Conservation (phyloP, 1,140 invertebrate genomes). For the Helicoverpa zea region DNA sequence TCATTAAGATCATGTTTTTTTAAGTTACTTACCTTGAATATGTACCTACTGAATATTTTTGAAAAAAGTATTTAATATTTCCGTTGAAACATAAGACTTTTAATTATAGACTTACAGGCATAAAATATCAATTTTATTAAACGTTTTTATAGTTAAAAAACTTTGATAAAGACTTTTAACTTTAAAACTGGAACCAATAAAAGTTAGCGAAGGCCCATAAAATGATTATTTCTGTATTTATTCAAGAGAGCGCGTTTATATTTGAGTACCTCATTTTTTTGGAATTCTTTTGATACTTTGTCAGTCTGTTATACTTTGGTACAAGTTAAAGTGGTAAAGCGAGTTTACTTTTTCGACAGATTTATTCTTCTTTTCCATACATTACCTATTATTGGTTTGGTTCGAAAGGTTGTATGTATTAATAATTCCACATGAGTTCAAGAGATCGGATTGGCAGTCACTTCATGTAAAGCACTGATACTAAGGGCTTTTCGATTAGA, state of each 20-base stretch:
- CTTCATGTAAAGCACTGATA: no score
- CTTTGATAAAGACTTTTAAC: not conserved
- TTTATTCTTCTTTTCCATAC: no score
- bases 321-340: not conserved
- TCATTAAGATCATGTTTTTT: no score
- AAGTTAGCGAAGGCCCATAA: not conserved
- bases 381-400: no score
- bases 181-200: not conserved
- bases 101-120: not conserved
- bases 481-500: no score
- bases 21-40: no score
- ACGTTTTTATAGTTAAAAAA: not conserved
- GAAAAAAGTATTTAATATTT: not conserved
- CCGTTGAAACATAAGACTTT: not conserved
- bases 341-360: no score
- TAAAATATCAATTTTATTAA: constrained; percentile 9
- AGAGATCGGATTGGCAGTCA: no score
- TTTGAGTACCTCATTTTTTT: not conserved
- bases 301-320: not conserved
- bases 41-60: not conserved
- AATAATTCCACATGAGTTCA: no score
- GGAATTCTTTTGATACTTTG: not conserved
- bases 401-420: no score
- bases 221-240: not conserved
- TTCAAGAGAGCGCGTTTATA: not conserved